Percentiles rank a stretch among this genome's conserved stretches.
Evolutionary conservation across 2,888 invertebrate genomes (phyloP).

Genomic region (Orthosia cruda): DNA sequence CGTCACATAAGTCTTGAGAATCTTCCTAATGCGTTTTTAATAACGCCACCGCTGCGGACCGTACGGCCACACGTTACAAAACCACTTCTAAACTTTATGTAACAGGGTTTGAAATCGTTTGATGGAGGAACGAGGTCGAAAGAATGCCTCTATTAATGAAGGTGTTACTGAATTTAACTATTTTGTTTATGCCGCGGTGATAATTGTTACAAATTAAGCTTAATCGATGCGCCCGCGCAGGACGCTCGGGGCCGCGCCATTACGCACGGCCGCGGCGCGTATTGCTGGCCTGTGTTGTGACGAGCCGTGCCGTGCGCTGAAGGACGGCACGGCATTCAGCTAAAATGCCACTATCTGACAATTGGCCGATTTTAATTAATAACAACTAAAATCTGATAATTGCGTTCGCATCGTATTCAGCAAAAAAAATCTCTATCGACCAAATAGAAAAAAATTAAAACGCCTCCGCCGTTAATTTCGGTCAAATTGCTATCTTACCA

Average conservation of each 20-base stretch:
- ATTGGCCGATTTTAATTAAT: too few species aligned
- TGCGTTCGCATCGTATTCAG: too few species aligned
- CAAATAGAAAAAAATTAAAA: too few species aligned
- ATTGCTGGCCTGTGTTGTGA: constrained; percentile 1
- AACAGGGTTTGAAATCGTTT: constrained; percentile 42
- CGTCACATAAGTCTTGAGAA: constrained; percentile 51
- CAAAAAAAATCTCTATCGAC: too few species aligned
- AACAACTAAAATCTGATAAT: too few species aligned
- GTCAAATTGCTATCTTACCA: too few species aligned
- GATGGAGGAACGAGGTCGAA: constrained; percentile 33
- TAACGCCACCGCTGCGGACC: constrained; percentile 68
- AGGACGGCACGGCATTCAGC: too few species aligned
- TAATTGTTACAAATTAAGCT: constrained; percentile 86
- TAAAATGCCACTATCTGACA: too few species aligned
- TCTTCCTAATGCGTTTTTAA: constrained; percentile 82
- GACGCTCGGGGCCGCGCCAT: constrained; percentile 49
- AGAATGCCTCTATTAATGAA: constrained; percentile 81
- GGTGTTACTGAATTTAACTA: constrained; percentile 84
- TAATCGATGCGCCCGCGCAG: constrained; percentile 73
- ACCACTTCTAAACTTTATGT: constrained; percentile 3
- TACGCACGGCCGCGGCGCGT: constrained; percentile 33
- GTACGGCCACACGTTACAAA: constrained; percentile 25
- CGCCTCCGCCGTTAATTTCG: too few species aligned
- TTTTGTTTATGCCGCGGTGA: constrained; percentile 79
- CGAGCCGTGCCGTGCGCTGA: not conserved